Evolutionary conservation across 2,797 vertebrate genomes (phyloP).

Genomic region (Chelon auratus): DNA sequence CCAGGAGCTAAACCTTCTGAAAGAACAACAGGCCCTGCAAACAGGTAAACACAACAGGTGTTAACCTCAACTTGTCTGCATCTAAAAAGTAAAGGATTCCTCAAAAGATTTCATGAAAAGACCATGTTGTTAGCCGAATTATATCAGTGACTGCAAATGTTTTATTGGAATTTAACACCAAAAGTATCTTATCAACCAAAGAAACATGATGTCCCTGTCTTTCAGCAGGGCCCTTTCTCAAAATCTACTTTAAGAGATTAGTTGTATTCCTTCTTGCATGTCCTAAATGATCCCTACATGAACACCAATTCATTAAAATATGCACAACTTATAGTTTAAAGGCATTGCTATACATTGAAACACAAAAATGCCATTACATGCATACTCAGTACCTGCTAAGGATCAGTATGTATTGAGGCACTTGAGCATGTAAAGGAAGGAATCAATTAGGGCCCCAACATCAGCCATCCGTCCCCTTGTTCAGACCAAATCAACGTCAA

Average conservation of each 20-base stretch:
- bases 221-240: neutral
- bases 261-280: neutral
- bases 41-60: conserved; percentile 79
- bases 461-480: neutral
- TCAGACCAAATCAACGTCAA: neutral
- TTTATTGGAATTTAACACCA: neutral
- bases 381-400: no score
- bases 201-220: neutral
- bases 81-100: neutral
- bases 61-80: neutral
- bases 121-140: neutral
- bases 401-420: no score
- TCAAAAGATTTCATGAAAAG: neutral
- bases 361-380: no score
- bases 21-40: conserved; percentile 94
- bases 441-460: neutral
- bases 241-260: neutral
- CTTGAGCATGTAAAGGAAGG: neutral
- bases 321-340: no score
- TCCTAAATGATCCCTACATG: neutral
- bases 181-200: neutral
- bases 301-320: neutral
- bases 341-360: no score
- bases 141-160: neutral
- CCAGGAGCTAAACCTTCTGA: conserved; percentile 90